Evolutionary conservation across 2,888 invertebrate genomes (phyloP).

Genomic region (Eudasyphora cyanicolor): DNA sequence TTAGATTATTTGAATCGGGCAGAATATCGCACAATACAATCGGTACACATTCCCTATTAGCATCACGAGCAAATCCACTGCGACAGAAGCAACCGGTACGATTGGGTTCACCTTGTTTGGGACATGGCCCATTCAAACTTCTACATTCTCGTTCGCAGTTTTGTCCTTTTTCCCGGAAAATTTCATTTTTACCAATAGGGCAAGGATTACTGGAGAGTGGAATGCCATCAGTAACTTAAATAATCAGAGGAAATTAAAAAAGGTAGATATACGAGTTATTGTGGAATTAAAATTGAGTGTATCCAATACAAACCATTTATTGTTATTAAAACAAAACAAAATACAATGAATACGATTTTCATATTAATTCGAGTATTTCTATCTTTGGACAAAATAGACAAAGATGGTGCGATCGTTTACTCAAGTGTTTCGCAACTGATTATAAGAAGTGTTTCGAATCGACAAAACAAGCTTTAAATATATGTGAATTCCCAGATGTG

Average conservation of each 20-base stretch:
- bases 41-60: conserved; percentile 43
- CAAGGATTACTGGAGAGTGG: no score
- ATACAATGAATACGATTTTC: conserved; percentile 33
- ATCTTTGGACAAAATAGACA: background rate
- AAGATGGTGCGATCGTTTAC: conserved; percentile 23
- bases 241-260: background rate
- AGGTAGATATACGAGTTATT: background rate
- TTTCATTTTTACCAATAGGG: conserved; percentile 58
- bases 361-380: background rate
- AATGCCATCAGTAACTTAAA: conserved; percentile 35
- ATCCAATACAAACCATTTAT: conserved; percentile 28
- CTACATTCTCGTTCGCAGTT: conserved; percentile 63
- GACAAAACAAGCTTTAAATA: background rate
- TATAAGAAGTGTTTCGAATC: conserved; percentile 12
- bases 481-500: background rate
- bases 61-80: conserved; percentile 56
- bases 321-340: background rate
- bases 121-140: conserved; percentile 47
- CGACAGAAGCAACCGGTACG: conserved; percentile 63
- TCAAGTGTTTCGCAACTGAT: conserved; percentile 36
- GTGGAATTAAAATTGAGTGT: background rate
- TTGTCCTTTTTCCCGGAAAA: conserved; percentile 59
- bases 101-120: conserved; percentile 53
- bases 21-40: conserved; percentile 37
- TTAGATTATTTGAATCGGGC: no score